Evolutionary conservation across 2,113 vertebrate genomes (phyloP).

Genomic region (Onychostruthus taczanowskii): DNA sequence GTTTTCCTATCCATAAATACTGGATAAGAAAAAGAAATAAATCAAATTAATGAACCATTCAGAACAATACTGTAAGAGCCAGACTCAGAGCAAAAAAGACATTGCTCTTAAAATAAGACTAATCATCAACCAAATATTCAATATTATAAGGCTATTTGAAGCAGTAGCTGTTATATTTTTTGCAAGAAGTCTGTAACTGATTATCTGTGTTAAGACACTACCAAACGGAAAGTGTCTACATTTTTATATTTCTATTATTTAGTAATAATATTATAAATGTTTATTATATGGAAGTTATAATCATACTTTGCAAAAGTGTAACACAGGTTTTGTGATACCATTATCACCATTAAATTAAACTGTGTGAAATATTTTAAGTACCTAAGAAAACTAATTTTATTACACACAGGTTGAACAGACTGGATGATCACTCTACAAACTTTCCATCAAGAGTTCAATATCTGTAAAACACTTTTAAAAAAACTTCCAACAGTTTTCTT

Average conservation of each 20-base stretch:
- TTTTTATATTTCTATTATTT: background rate
- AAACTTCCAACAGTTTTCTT: background rate
- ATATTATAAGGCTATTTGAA: background rate
- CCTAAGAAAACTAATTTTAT: background rate
- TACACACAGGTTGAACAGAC: background rate
- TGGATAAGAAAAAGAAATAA: background rate
- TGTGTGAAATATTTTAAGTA: background rate
- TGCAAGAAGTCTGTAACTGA: background rate
- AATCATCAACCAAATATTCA: background rate
- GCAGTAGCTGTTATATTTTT: background rate
- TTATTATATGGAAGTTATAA: background rate
- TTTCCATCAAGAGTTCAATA: constrained; percentile 17
- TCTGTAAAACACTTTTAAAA: constrained; percentile 50
- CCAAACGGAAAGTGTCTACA: background rate
- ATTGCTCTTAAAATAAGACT: background rate
- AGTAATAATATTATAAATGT: background rate
- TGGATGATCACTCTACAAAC: background rate
- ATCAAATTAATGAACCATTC: background rate
- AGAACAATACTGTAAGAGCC: background rate
- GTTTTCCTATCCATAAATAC: background rate
- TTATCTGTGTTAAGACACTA: background rate
- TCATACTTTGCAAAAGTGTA: background rate
- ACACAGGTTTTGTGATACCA: background rate
- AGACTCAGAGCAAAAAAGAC: background rate
- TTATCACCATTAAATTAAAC: background rate